Conservation (phyloP, 2,113 vertebrate species). For the Platysternon megacephalum region DNA sequence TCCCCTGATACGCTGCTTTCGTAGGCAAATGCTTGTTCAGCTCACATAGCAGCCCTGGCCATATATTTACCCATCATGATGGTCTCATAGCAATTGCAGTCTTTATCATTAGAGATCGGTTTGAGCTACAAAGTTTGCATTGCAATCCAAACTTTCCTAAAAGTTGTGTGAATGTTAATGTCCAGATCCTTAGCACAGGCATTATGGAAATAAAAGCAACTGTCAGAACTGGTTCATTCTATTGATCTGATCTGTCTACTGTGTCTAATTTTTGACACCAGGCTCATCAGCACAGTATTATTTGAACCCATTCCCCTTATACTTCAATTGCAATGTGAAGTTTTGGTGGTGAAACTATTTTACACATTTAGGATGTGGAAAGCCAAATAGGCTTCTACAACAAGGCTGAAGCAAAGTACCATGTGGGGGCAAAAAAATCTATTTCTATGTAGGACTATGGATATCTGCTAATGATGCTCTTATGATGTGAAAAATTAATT, state of each 20-base stretch:
- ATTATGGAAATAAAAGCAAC: background rate
- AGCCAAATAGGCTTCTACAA: background rate
- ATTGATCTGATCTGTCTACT: background rate
- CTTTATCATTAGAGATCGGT: background rate
- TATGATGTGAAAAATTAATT: background rate
- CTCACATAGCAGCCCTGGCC: background rate
- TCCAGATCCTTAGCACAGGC: background rate
- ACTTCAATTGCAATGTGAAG: background rate
- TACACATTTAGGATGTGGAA: background rate
- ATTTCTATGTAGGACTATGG: constrained; percentile 9
- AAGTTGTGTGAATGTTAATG: background rate
- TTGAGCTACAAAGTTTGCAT: background rate
- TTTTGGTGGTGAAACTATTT: background rate
- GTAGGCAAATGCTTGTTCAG: background rate
- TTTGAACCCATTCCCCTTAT: background rate
- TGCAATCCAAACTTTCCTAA: background rate
- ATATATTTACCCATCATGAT: constrained; percentile 12
- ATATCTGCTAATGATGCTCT: background rate
- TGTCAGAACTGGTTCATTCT: background rate
- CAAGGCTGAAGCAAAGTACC: background rate
- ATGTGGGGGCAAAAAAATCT: background rate
- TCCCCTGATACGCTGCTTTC: background rate
- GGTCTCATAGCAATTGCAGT: background rate
- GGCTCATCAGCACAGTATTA: background rate
- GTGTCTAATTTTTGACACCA: background rate